Base-by-base conservation (phyloP, 2,888 invertebrate genomes). In the Drosophila imparisetae region DNA sequence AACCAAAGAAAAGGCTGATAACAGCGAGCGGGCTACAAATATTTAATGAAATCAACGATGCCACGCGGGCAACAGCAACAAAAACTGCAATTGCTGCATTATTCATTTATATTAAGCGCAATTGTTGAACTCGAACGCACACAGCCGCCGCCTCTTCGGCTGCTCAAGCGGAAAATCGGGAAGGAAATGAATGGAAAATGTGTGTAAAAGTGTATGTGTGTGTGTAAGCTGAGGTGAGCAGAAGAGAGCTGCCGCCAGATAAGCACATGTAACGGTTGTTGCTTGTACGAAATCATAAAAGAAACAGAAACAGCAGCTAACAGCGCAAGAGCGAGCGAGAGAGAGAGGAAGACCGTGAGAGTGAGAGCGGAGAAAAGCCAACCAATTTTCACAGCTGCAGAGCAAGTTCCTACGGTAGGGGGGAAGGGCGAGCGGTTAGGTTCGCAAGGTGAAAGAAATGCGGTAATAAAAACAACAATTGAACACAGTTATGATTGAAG, bases 401-500 rank as follows among this genome's bases (percentile, higher is more conserved):
- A 79, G 67, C 76, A 72, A 80, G 62, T 73, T 63, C 4, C 30
- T 21, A 4, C 48, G 27, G 10, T 5, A n/a, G 21, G 11, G 11
- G 5, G 5, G 40, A 8, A 40, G n/a, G 48, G 48, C 7, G 48
- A 42, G 42, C 8, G 30, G 57, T 15, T 40, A 32, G 38, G n/a
- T 21, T 45, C 30, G 30, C 57, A 85, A 85, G 85, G 89, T 85
- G 87, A 84, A 85, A 73, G 80, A 84, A 86, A 89, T 87, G 85
- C 73, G 82, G 89, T 84, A 89, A 89, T 89, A 88, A 86, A 86
- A 90, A 86, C 89, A 88, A 87, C 90, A 88, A 87, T 87, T 90
- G 90, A 90, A 89, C 87, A 79, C 87, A 84, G 90, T 87, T 87
- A 87, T 87, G 87, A 87, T 87, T 87, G 89, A 88, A 87, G 89